A percentile compares a stretch with the other conserved stretches of the same genome.
Evolutionary conservation across 2,113 vertebrate genomes (phyloP).

Genomic region (Ictidomys tridecemlineatus): DNA sequence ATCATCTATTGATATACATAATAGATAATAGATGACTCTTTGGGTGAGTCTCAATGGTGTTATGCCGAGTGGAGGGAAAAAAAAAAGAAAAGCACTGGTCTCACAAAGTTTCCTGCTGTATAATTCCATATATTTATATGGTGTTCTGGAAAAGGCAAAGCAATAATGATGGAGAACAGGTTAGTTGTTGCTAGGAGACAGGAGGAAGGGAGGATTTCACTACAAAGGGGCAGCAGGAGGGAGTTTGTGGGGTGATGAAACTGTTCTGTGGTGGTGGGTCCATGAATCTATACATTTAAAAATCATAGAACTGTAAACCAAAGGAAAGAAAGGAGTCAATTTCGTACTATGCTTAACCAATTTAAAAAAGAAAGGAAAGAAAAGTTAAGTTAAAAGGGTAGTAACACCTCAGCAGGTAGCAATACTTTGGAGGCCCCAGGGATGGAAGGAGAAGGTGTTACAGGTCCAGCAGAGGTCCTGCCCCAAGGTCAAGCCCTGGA

Average conservation of each 20-base stretch:
- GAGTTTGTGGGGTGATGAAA: not conserved
- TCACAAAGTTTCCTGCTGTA: not conserved
- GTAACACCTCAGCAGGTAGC: not conserved
- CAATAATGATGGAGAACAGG: not conserved
- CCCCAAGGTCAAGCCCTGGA: not conserved
- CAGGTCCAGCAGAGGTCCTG: not conserved
- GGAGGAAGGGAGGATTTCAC: not conserved
- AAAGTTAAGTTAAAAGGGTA: not conserved
- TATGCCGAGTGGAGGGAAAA: not conserved
- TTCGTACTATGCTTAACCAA: slow-evolving; percentile 9
- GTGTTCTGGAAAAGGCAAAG: not conserved
- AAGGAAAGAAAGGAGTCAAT: not conserved
- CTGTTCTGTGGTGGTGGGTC: not conserved
- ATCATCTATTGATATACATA: not conserved
- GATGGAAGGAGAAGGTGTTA: not conserved
- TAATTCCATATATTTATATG: not conserved
- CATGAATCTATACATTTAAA: not conserved
- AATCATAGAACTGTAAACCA: not conserved
- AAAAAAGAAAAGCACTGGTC: too few relatives aligned
- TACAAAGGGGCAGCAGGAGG: too few relatives aligned
- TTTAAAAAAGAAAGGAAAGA: not conserved
- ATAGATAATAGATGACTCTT: not conserved
- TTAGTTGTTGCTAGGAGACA: not conserved
- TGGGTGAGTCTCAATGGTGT: not conserved
- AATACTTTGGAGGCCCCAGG: not conserved